Percentiles rank a stretch among this genome's conserved stretches.
Evolutionary conservation across 2,797 vertebrate genomes (phyloP).

Genomic region (Darevskia nairensis): DNA sequence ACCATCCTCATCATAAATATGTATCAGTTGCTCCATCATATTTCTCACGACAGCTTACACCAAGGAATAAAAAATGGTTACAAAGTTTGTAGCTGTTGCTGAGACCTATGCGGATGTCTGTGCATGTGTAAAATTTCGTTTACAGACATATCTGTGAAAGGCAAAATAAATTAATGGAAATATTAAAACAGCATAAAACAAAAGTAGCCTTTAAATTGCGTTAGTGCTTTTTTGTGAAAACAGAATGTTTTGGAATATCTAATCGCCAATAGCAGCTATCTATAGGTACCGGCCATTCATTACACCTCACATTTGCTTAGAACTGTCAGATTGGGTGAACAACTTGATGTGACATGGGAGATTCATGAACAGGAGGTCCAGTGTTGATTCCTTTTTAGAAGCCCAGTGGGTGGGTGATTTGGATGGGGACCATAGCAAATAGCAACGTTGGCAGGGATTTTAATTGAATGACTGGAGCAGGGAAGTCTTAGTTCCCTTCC

Average conservation of each 20-base stretch:
- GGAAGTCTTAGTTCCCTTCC: background rate
- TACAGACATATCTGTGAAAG: background rate
- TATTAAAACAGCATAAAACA: background rate
- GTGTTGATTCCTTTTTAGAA: too few species aligned
- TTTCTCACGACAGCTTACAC: background rate
- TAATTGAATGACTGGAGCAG: background rate
- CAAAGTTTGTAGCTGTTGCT: background rate
- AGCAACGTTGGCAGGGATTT: background rate
- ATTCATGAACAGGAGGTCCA: background rate
- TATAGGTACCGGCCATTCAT: background rate
- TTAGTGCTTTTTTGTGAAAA: background rate
- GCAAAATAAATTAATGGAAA: background rate
- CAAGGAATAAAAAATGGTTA: background rate
- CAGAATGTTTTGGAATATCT: background rate
- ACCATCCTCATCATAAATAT: background rate
- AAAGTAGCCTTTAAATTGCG: background rate
- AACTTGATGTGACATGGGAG: background rate
- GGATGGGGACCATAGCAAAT: background rate
- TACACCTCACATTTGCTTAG: background rate
- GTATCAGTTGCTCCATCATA: background rate
- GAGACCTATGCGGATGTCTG: background rate
- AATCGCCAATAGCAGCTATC: background rate
- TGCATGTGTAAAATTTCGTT: background rate
- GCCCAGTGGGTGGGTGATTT: background rate
- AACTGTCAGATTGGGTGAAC: background rate